Percentiles rank a stretch among this genome's conserved stretches.
phyloP scores from a whole-genome alignment of 2,888 invertebrate species.

The Agapostemon virescens region DNA sequence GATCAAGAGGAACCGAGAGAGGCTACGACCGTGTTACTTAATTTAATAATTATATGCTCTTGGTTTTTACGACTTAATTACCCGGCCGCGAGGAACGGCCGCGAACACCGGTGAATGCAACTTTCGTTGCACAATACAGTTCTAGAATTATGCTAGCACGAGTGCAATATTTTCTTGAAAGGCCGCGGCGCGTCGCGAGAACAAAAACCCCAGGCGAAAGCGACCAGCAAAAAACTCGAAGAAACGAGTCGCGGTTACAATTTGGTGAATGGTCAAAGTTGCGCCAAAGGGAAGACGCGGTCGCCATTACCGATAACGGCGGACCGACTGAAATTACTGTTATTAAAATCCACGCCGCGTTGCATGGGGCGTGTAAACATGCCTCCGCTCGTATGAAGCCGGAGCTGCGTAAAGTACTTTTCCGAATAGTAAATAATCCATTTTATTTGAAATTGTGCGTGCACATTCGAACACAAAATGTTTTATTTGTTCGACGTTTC shows the following conservation, averaged over 20 bases:
- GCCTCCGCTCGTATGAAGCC: conserved; percentile 4
- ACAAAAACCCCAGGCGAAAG: conserved; percentile 5
- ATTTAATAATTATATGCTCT: conserved; percentile 58
- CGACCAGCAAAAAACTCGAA: conserved; percentile 1
- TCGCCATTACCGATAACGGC: conserved; percentile 43
- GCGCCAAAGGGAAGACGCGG: conserved; percentile 17
- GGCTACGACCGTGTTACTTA: conserved; percentile 41
- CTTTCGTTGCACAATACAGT: conserved; percentile 45
- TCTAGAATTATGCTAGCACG: conserved; percentile 44
- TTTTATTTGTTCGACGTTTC: too few species aligned
- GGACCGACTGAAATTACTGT: conserved; percentile 36
- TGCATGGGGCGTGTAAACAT: conserved; percentile 38
- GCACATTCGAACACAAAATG: too few species aligned
- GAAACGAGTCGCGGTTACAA: conserved; percentile 15
- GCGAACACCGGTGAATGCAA: conserved; percentile 38
- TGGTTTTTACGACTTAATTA: conserved; percentile 57
- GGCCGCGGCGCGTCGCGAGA: conserved; percentile 23
- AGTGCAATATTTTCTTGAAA: conserved; percentile 51
- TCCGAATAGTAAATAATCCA: too few species aligned
- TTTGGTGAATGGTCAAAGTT: conserved; percentile 32
- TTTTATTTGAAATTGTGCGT: too few species aligned
- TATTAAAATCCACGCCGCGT: conserved; percentile 40
- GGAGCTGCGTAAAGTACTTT: too few species aligned
- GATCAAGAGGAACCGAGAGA: neutral
- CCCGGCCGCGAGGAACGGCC: conserved; percentile 36